These are phyloP conservation scores for Tarsius wallacei DNA, from an alignment of 2,797 vertebrate genomes.

Conservation along the genomic window DNA sequence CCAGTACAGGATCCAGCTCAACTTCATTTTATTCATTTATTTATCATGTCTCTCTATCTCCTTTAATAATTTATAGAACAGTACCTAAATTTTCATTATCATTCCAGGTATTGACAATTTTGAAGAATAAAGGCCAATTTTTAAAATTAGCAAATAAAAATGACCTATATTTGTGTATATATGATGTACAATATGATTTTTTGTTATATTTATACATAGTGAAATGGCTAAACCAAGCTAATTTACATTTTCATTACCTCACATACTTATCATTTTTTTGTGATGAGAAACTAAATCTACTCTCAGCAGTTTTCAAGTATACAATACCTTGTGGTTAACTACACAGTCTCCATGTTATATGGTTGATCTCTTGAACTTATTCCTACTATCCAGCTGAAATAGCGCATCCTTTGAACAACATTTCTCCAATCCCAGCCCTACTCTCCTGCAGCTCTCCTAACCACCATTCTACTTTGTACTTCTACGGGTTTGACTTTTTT, in stretches of 20 bases:
- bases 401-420: not conserved
- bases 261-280: not conserved
- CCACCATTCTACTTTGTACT: not conserved
- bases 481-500: not conserved
- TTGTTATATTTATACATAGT: not conserved
- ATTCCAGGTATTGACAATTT: not conserved
- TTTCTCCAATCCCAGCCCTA: not conserved
- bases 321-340: not conserved
- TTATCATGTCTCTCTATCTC: not conserved
- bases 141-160: not conserved
- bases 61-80: not conserved
- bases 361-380: not conserved
- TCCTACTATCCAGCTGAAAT: not conserved
- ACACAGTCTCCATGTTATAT: not conserved
- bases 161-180: not conserved
- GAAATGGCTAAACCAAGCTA: not conserved
- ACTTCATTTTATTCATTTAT: not conserved
- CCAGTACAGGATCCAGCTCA: not conserved
- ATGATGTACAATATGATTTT: not conserved
- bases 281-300: not conserved
- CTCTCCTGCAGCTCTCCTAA: not conserved
- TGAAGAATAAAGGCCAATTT: conserved; percentile 24
- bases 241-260: not conserved
- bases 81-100: not conserved
- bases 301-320: not conserved